These are phyloP conservation scores for Artemia sp. DNA, from an alignment of 2,888 invertebrate genomes.

Conservation along the genomic window DNA sequence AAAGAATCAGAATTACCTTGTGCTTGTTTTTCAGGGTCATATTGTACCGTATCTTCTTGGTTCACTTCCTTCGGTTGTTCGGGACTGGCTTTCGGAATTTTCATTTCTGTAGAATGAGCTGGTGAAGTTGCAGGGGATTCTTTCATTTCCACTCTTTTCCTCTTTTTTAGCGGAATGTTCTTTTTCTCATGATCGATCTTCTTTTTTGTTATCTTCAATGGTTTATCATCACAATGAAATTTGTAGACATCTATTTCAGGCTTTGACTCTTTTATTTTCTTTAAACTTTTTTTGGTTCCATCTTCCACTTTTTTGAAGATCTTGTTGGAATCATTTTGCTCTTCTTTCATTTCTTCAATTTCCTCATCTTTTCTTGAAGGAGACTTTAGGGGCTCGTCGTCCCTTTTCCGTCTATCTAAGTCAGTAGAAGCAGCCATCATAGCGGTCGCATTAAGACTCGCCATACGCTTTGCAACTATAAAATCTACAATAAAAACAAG, in stretches of 20 bases:
- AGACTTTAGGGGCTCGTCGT: slow-evolving; percentile 1
- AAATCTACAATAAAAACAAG: slow-evolving; percentile 39
- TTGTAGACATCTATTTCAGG: slow-evolving; percentile 8
- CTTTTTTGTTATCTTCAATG: background rate
- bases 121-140: background rate
- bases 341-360: background rate
- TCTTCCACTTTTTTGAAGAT: background rate
- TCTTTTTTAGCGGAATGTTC: slow-evolving; percentile 9
- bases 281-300: background rate
- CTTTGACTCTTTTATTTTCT: background rate
- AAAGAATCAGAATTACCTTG: too few species aligned
- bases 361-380: background rate
- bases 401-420: slow-evolving; percentile 15
- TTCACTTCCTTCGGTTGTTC: too few species aligned
- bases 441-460: slow-evolving; percentile 73
- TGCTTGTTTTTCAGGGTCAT: too few species aligned
- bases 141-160: background rate
- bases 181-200: background rate
- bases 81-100: background rate
- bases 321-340: background rate
- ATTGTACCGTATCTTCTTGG: too few species aligned
- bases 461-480: slow-evolving; percentile 76
- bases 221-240: slow-evolving; percentile 8
- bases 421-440: slow-evolving; percentile 54
- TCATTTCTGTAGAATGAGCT: background rate